Evolutionary conservation across 2,797 vertebrate species (phyloP).

Genomic region (Eurystomus glaucurus): DNA sequence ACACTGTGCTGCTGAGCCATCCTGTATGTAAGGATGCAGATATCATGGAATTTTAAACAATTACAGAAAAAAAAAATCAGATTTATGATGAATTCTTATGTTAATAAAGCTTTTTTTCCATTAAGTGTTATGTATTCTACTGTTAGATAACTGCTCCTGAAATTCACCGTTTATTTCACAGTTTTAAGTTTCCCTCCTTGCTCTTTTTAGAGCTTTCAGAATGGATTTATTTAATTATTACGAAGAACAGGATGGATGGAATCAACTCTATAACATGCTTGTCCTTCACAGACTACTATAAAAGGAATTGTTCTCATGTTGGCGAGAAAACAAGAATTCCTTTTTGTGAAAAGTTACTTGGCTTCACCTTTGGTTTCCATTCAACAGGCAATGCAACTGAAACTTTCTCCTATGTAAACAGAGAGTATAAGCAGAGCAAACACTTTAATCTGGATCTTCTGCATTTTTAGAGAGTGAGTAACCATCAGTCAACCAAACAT

Average conservation of each 20-base stretch:
- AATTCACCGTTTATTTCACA: neutral
- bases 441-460: slow-evolving; percentile 55
- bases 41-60: neutral
- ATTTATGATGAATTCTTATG: neutral
- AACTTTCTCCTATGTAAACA: slow-evolving; percentile 60
- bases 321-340: slow-evolving; percentile 70
- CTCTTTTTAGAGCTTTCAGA: neutral
- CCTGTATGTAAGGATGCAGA: neutral
- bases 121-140: neutral
- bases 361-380: slow-evolving; percentile 70
- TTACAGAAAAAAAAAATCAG: neutral
- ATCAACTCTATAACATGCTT: neutral
- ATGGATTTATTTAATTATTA: slow-evolving; percentile 17
- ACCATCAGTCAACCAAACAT: neutral
- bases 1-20: neutral
- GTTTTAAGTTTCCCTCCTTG: neutral
- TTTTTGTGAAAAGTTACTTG: slow-evolving; percentile 63
- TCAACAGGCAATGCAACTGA: slow-evolving; percentile 37
- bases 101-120: neutral
- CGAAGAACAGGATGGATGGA: neutral
- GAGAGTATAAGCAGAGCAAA: slow-evolving; percentile 37
- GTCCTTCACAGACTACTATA: slow-evolving; percentile 58
- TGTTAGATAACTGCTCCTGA: neutral
- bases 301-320: slow-evolving; percentile 69
- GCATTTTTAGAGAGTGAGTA: slow-evolving; percentile 32